A percentile compares a stretch with the other conserved stretches of the same genome.
These are phyloP conservation scores for Nymphalis io DNA, from an alignment of 1,140 invertebrate species.

Conservation along the genomic window DNA sequence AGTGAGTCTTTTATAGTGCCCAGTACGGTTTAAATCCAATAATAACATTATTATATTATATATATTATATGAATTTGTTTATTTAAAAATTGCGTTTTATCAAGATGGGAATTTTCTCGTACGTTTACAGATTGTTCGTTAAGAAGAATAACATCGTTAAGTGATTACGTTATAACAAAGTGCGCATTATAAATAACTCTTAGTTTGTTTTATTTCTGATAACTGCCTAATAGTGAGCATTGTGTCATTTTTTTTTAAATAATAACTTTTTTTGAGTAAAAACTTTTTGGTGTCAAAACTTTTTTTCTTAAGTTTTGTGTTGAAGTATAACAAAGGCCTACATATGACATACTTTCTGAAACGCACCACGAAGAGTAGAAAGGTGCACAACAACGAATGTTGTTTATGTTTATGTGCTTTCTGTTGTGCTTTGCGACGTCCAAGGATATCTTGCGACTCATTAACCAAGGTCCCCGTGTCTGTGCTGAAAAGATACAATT, in stretches of 20 bases:
- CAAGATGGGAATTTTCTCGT: conserved; percentile 71
- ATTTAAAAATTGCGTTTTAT: conserved; percentile 12
- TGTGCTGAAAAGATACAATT: conserved; percentile 72
- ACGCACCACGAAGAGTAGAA: conserved; percentile 56
- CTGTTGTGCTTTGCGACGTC: conserved; percentile 61
- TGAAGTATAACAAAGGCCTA: conserved; percentile 58
- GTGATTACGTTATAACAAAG: conserved; percentile 22
- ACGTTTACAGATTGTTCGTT: conserved; percentile 70
- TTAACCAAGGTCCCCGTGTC: conserved; percentile 61
- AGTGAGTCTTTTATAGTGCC: not conserved
- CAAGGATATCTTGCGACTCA: conserved; percentile 60
- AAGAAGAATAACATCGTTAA: conserved; percentile 50
- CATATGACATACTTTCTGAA: conserved; percentile 70
- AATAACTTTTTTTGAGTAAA: not conserved
- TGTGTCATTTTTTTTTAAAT: not conserved
- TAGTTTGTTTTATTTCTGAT: not conserved
- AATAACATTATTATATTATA: no score
- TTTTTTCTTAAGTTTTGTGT: conserved; percentile 11
- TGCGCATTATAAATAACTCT: conserved; percentile 14
- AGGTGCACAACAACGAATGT: conserved; percentile 61
- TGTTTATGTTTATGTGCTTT: conserved; percentile 59
- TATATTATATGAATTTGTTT: no score
- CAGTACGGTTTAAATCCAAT: not conserved
- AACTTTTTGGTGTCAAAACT: not conserved
- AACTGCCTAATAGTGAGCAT: not conserved